Base-by-base conservation (phyloP, 2,113 vertebrate genomes). In the Grus americana region DNA sequence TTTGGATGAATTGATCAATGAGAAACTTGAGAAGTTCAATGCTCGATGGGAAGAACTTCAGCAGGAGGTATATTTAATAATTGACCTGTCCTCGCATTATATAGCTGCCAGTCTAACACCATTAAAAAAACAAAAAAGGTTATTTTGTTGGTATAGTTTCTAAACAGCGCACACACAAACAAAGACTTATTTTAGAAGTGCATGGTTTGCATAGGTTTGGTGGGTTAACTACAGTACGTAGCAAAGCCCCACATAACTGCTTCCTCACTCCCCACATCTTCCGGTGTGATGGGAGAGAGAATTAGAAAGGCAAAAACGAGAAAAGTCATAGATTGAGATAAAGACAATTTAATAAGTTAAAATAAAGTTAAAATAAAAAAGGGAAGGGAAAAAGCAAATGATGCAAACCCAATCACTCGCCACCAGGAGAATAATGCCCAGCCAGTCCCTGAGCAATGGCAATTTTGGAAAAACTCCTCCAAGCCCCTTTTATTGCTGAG, bases 21-120 rank as follows among this genome's bases (percentile, higher is more conserved):
- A 99, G 73, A 99, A 99, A 92, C 98, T 99, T 29, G 99, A 99
- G 22, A 99, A 98, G 32, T 99, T 99, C 97, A 99, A 99, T 97
- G 98, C 98, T 54, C 98, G 98, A 71, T 99, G 99, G 99, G 99
- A 99, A 84, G 99, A 99, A 50, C 98, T 99, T 5, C 98, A 99
- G 90, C 98, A 99, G 58, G 98, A 99, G 98, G 99, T 99, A 98
- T 83, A 55, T 67, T 66, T 93, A 40, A n/a, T 72, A 23, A 32
- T 38, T 66, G 18, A 47, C 16, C 49, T 66, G 32, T 54, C 23
- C 9, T 95, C 15, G 9, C 42, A 18, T 70, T 90, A 72, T 96
- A 52, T 3, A 78, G 17, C 32, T 68, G 19, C 66, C 9, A 66
- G 15, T 44, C 40, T 78, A 46, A 11, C 1, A 34, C 21, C 4